phyloP scores from a whole-genome alignment of 2,797 vertebrate species.

The Falco naumanni region DNA sequence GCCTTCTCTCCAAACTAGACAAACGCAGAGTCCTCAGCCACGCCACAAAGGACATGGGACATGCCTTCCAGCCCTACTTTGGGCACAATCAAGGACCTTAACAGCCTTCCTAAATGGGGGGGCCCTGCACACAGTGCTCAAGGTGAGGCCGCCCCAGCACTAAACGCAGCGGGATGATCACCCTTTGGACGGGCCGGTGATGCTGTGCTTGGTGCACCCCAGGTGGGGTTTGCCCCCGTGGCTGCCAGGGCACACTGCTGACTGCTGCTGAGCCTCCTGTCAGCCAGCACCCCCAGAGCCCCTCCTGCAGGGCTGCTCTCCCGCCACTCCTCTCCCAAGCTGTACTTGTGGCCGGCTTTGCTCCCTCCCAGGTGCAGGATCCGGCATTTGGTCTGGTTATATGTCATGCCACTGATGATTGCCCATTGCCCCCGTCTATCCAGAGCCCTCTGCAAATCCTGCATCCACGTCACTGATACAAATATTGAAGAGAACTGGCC shows the following conservation, averaged over 20 bases:
- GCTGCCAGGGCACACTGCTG: background rate
- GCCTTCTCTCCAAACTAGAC: background rate
- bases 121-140: too few relatives aligned
- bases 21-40: rapidly evolving
- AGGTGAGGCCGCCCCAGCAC: too few relatives aligned
- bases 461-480: too few relatives aligned
- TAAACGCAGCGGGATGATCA: background rate
- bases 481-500: background rate
- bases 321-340: background rate
- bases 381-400: background rate
- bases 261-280: background rate
- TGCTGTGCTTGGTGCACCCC: background rate
- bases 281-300: too few relatives aligned
- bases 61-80: background rate
- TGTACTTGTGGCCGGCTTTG: rapidly evolving
- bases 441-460: background rate
- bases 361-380: background rate
- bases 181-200: background rate
- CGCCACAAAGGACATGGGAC: too few relatives aligned
- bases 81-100: background rate
- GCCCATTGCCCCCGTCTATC: background rate
- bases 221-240: background rate
- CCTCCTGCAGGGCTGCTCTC: background rate
- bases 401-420: background rate
- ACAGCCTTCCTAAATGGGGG: background rate